phyloP scores from a whole-genome alignment of 1,140 invertebrate genomes.

The Cataglyphis hispanica region DNA sequence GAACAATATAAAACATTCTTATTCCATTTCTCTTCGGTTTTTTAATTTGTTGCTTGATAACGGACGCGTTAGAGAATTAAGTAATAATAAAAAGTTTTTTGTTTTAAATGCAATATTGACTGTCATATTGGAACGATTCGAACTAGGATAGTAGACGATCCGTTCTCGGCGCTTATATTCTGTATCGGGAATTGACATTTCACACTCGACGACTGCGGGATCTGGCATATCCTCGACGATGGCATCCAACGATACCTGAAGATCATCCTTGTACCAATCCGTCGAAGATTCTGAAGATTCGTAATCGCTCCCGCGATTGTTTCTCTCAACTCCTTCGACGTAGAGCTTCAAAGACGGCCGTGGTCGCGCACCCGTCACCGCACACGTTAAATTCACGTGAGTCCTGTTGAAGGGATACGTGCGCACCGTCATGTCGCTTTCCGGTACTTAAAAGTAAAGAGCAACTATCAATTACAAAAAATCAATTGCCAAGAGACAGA shows the following conservation, averaged over 20 bases:
- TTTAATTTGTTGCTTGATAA: neutral
- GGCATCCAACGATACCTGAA: conserved; percentile 5
- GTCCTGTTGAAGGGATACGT: conserved; percentile 70
- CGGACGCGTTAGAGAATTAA: neutral
- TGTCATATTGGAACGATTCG: conserved; percentile 53
- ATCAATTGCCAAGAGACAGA: neutral
- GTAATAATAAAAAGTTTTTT: neutral
- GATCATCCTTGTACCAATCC: conserved; percentile 25
- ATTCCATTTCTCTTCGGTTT: neutral
- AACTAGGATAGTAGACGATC: conserved; percentile 73
- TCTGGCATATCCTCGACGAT: conserved; percentile 58
- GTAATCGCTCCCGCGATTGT: conserved; percentile 9
- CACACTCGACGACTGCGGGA: conserved; percentile 73
- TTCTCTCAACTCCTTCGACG: conserved; percentile 56
- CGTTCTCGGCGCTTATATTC: conserved; percentile 74
- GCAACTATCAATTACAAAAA: neutral
- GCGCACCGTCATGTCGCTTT: conserved; percentile 67
- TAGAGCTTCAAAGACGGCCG: conserved; percentile 73
- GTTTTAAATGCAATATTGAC: neutral
- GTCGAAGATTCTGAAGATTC: conserved; percentile 7
- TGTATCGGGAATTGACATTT: conserved; percentile 74
- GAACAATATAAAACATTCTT: neutral
- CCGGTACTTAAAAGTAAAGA: conserved; percentile 72
- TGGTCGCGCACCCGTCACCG: conserved; percentile 73
- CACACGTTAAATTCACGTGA: conserved; percentile 76